Evolutionary conservation across 2,113 vertebrate species (phyloP).

Genomic region (Indicator indicator): DNA sequence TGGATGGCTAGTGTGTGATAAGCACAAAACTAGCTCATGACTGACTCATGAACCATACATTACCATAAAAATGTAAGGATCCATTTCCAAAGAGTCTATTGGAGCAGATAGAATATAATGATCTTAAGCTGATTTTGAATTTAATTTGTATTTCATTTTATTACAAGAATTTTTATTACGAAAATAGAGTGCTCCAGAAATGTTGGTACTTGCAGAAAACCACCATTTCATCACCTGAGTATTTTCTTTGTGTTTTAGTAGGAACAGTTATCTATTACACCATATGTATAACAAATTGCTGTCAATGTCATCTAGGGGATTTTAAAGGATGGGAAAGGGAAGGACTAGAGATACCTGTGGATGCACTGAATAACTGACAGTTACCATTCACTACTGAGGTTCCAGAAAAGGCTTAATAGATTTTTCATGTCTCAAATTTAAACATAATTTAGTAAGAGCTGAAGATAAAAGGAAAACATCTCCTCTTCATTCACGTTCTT

Average conservation of each 20-base stretch:
- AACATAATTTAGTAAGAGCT: constrained; percentile 16
- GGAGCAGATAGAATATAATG: neutral
- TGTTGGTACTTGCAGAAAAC: neutral
- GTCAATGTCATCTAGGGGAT: neutral
- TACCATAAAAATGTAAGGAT: neutral
- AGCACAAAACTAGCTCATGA: neutral
- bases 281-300: neutral
- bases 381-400: neutral
- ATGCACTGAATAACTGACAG: neutral
- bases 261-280: neutral
- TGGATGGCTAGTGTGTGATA: neutral
- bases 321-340: neutral
- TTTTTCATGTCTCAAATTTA: constrained; percentile 16
- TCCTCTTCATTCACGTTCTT: constrained; percentile 22
- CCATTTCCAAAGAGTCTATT: neutral
- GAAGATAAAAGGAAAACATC: neutral
- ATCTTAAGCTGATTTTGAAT: neutral
- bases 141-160: neutral
- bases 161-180: neutral
- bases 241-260: neutral
- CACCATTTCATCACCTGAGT: neutral
- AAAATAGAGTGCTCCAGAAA: neutral
- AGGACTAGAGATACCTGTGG: neutral
- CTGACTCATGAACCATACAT: neutral
- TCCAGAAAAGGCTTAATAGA: neutral